These are phyloP conservation scores for Callocephalon fimbriatum DNA, from an alignment of 2,113 vertebrate genomes.

Conservation along the genomic window DNA sequence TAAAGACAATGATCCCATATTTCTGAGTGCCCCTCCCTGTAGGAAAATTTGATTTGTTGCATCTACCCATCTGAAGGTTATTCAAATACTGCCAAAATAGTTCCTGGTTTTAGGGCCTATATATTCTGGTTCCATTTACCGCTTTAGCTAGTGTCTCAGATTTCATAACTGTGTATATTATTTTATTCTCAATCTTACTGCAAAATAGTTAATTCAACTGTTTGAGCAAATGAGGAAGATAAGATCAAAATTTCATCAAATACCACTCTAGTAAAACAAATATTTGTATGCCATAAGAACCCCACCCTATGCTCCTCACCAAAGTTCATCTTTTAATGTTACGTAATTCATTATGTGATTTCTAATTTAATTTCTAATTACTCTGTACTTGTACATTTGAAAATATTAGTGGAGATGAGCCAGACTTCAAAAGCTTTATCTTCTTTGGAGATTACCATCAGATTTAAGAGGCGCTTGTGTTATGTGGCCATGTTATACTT, in stretches of 20 bases:
- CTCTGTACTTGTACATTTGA: background rate
- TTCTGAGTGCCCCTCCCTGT: background rate
- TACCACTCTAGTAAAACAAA: background rate
- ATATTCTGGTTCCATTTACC: background rate
- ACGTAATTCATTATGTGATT: background rate
- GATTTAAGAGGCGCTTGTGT: background rate
- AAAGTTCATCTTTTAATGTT: background rate
- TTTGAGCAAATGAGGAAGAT: background rate
- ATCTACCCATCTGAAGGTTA: background rate
- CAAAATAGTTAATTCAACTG: background rate
- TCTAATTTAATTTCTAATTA: background rate
- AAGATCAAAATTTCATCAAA: background rate
- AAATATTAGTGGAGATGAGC: background rate
- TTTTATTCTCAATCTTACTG: background rate
- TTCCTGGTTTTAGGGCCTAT: accelerated
- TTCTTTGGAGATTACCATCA: background rate
- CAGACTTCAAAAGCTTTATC: background rate
- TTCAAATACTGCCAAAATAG: background rate
- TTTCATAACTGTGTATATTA: background rate
- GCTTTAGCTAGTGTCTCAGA: background rate
- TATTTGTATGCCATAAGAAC: background rate
- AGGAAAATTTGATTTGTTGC: background rate
- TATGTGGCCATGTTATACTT: background rate
- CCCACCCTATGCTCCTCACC: accelerated
- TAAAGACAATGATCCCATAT: background rate